A percentile compares a stretch with the other conserved stretches of the same genome.
These are phyloP conservation scores for Diorhabda elongata DNA, from an alignment of 1,140 invertebrate genomes.

Conservation along the genomic window DNA sequence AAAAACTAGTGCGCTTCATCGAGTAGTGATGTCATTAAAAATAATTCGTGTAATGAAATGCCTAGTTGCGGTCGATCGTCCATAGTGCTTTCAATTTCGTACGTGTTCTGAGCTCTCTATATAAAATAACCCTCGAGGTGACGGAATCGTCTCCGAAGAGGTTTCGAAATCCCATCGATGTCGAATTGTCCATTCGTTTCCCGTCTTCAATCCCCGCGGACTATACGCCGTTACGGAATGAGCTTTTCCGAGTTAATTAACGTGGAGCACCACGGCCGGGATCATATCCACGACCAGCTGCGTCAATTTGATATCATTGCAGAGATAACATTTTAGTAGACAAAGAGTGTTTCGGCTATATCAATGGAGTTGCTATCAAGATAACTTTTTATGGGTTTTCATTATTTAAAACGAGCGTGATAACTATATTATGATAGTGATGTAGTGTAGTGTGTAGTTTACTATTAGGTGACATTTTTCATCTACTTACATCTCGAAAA, in stretches of 20 bases:
- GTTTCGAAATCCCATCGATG: slow-evolving; percentile 19
- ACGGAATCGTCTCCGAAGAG: slow-evolving; percentile 19
- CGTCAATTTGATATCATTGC: not conserved
- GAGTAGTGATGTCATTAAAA: not conserved
- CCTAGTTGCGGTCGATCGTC: slow-evolving; percentile 10
- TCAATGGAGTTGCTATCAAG: no score
- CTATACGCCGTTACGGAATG: slow-evolving; percentile 5
- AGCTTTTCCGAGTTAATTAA: slow-evolving; percentile 17
- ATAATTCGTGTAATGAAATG: slow-evolving; percentile 12
- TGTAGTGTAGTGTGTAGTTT: no score
- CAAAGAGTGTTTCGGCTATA: not conserved
- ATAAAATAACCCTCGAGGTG: slow-evolving; percentile 18
- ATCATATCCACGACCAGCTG: slow-evolving; percentile 1
- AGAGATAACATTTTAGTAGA: not conserved
- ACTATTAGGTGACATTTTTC: no score
- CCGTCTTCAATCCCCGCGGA: not conserved
- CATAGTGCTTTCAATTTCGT: slow-evolving; percentile 15
- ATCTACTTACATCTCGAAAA: no score
- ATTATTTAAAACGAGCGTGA: no score
- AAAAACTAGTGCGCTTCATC: no score
- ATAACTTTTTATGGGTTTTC: no score
- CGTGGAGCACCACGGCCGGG: slow-evolving; percentile 3
- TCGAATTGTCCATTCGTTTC: slow-evolving; percentile 12
- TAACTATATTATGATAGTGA: no score
- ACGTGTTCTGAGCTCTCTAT: slow-evolving; percentile 11